phyloP scores from a whole-genome alignment of 2,113 vertebrate genomes.

The Ceratotherium simum region DNA sequence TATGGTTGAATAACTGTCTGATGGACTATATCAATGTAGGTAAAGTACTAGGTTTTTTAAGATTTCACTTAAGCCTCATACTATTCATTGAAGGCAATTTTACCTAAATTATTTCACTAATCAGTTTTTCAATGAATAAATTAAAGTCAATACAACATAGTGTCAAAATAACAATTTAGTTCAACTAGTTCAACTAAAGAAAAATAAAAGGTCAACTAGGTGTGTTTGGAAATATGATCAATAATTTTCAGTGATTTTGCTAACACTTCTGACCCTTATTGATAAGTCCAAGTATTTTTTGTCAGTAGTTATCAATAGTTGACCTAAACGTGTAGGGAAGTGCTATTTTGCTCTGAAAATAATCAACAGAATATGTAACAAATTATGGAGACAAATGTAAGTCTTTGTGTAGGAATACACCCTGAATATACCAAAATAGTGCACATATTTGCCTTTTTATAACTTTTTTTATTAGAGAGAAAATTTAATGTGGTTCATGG shows the following conservation, averaged over 20 bases:
- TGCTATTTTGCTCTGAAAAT: not conserved
- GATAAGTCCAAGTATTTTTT: not conserved
- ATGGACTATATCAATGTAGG: not conserved
- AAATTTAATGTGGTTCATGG: not conserved
- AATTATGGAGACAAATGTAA: not conserved
- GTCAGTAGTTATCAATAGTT: not conserved
- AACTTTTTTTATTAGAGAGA: not conserved
- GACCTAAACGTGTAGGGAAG: not conserved
- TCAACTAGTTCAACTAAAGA: not conserved
- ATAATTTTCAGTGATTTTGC: not conserved
- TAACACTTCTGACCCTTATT: constrained; percentile 7
- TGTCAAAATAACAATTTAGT: not conserved
- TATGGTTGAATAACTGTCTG: not conserved
- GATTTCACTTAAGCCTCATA: not conserved
- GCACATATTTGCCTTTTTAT: not conserved
- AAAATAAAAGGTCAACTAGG: not conserved
- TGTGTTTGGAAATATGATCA: not conserved
- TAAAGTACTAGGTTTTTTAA: not conserved
- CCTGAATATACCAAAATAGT: not conserved
- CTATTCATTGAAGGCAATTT: not conserved
- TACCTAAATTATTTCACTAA: not conserved
- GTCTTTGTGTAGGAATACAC: not conserved
- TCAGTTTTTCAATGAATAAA: constrained; percentile 27
- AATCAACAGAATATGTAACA: not conserved
- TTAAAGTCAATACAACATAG: not conserved